A percentile compares a stretch with the other conserved stretches of the same genome.
Conservation (phyloP, 2,888 invertebrate species). For the Capitulum mitella region DNA sequence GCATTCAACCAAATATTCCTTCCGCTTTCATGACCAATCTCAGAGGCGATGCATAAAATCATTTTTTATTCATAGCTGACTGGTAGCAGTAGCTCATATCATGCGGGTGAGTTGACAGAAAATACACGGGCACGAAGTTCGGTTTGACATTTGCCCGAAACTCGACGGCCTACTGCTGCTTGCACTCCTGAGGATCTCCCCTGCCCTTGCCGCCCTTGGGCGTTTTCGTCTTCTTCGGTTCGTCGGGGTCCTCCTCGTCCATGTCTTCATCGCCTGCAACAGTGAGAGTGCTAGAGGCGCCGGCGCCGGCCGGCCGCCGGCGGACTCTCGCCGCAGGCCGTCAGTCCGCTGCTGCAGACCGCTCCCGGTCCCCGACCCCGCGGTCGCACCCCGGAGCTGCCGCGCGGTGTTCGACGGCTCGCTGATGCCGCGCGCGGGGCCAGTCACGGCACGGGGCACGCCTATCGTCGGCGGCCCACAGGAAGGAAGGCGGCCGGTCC, state of each 20-base stretch:
- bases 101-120: background rate
- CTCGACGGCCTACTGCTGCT: constrained; percentile 1
- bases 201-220: background rate
- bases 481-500: too few species aligned
- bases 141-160: background rate
- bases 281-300: background rate
- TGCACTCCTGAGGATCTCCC: background rate
- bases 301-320: background rate
- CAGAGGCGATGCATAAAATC: background rate
- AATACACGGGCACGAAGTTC: background rate
- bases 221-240: background rate
- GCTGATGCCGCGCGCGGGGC: too few species aligned
- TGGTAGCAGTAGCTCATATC: background rate
- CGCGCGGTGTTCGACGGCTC: too few species aligned
- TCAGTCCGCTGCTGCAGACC: too few species aligned
- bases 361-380: too few species aligned
- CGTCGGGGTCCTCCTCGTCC: background rate
- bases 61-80: background rate
- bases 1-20: too few species aligned
- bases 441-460: too few species aligned
- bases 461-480: too few species aligned
- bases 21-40: too few species aligned
- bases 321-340: background rate
- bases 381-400: too few species aligned
- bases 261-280: background rate